These are phyloP conservation scores for Speoplatyrhinus poulsoni DNA, from an alignment of 2,113 vertebrate genomes.

Conservation along the genomic window DNA sequence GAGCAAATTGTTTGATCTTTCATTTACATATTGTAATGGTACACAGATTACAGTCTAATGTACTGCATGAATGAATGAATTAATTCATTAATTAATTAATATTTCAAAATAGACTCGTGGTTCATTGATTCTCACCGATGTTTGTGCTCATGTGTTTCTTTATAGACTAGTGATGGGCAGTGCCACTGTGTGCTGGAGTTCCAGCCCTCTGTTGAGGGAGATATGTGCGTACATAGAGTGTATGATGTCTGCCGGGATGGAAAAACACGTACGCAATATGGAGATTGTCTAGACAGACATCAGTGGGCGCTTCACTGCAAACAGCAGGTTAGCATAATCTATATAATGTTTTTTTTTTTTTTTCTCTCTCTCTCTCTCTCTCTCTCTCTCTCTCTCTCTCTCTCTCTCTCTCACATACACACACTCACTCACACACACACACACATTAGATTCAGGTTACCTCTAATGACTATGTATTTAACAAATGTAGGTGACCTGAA, in stretches of 20 bases:
- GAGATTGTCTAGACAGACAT: constrained; percentile 77
- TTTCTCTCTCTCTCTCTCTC: no score
- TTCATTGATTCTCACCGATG: neutral
- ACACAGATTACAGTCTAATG: neutral
- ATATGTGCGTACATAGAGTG: constrained; percentile 63
- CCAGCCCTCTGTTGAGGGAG: constrained; percentile 33
- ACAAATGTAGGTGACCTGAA: no score
- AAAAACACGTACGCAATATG: constrained; percentile 78
- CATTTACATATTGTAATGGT: neutral
- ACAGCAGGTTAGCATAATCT: constrained; percentile 73
- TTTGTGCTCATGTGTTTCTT: neutral
- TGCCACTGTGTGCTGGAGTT: constrained; percentile 83
- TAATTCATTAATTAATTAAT: neutral
- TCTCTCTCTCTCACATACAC: neutral
- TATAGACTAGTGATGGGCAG: constrained; percentile 78
- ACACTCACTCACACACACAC: constrained; percentile 4
- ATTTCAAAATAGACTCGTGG: neutral
- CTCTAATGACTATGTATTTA: no score
- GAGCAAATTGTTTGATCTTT: neutral
- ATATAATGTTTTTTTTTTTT: no score
- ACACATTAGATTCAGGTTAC: neutral
- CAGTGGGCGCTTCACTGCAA: constrained; percentile 83
- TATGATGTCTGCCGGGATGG: constrained; percentile 77
- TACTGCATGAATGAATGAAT: neutral
- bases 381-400: no score